Evolutionary conservation across 2,113 vertebrate genomes (phyloP), one percentile per base, ranked within the genome.

Genomic region (Cyanocitta stelleri): DNA sequence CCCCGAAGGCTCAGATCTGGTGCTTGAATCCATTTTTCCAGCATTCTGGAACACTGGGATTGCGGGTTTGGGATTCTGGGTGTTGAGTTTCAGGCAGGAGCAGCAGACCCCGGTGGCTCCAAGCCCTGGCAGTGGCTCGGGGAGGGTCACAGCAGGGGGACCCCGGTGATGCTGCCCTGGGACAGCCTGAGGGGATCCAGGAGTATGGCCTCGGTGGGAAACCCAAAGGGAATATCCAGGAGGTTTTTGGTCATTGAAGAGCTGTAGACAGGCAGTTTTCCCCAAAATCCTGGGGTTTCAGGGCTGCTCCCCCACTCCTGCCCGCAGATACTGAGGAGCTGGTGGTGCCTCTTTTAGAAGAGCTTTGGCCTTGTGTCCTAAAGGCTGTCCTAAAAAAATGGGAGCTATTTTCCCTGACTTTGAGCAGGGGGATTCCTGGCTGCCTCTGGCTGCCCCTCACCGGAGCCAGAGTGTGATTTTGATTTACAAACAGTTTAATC

Each of bases 401-500:
- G 71, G 10, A 95, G 54, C 20, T 46, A 0, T 79, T 91, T 93
- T 76, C 58, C 71, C 27, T 46, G 0, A 27, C 67, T 21, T 55
- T 11, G 44, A 14, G 32, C 3, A 14, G 26, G 81, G 43, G 54
- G 18, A 51, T 81, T 72, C 13, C 71, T 82, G 73, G 43, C 90
- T 83, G 82, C 71, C 63, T 79, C 16, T 9, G 21, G 7, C 84
- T 19, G 80, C 80, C 84, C 35, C 63, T 96, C 4, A 1, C 66
- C 23, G 11, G 83, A 88, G 67, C 72, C 3, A 7, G 73, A 81
- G 84, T n/a, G 20, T 44, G 83, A 92, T 59, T 94, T 61, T 87
- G 77, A 91, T 97, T 97, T 92, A 91, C 95, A 96, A 95, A 95
- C 52, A 73, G 37, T 87, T 95, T 75, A 81, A 91, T 87, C 62